Evolutionary conservation across 2,113 vertebrate genomes (phyloP).

Genomic region (Eptesicus fuscus): DNA sequence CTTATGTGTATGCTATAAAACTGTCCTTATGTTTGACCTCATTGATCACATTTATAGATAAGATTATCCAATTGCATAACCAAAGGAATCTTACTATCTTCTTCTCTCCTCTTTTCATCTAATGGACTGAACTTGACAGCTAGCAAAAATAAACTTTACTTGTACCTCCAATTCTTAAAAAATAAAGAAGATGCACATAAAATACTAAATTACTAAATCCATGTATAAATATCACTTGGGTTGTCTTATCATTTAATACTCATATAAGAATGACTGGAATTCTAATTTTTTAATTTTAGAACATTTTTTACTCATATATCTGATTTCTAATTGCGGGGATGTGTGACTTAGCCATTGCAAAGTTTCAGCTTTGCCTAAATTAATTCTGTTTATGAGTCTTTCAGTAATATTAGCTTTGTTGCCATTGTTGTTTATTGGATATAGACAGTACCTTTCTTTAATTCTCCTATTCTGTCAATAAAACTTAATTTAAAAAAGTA

Average conservation of each 20-base stretch:
- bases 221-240: background rate
- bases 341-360: background rate
- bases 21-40: background rate
- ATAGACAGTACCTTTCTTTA: background rate
- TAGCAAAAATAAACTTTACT: background rate
- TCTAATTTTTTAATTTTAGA: background rate
- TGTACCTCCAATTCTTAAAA: background rate
- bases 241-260: background rate
- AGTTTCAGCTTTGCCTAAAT: background rate
- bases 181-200: background rate
- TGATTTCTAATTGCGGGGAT: background rate
- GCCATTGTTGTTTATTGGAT: background rate
- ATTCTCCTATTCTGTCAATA: background rate
- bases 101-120: background rate
- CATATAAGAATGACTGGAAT: background rate
- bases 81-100: background rate
- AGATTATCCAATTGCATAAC: background rate
- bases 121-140: background rate
- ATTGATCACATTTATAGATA: background rate
- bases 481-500: background rate
- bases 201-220: background rate
- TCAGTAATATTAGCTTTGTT: background rate
- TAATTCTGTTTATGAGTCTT: background rate
- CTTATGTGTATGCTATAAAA: background rate
- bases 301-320: background rate